phyloP scores from a whole-genome alignment of 53 echinoderm and acorn worm genomes.

The Echinarachnius parma region DNA sequence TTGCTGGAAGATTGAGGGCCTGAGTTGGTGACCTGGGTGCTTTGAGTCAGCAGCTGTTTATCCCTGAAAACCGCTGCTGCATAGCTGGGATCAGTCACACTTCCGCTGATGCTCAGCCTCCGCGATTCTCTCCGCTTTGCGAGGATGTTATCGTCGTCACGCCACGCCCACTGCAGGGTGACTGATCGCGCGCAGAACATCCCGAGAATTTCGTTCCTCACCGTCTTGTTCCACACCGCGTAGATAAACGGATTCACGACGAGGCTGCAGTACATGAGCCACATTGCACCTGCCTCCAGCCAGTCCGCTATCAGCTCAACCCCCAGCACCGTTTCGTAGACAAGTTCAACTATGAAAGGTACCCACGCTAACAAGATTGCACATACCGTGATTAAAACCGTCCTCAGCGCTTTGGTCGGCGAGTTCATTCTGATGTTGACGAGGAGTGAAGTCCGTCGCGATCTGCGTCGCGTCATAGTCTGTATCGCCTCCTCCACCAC shows the following conservation, averaged over 20 bases:
- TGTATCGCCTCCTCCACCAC: conserved; percentile 42
- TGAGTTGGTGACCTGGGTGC: conserved; percentile 40
- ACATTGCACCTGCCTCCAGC: conserved; percentile 48
- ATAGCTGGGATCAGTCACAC: conserved; percentile 60
- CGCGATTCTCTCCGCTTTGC: conserved; percentile 54
- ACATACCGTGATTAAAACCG: conserved; percentile 68
- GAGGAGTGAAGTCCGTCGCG: conserved; percentile 79
- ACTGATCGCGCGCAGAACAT: conserved; percentile 67
- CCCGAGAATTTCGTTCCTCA: conserved; percentile 66
- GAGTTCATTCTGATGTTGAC: conserved; percentile 95
- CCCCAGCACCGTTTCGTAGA: conserved; percentile 66
- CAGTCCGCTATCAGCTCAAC: conserved; percentile 37
- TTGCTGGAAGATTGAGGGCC: conserved; percentile 62
- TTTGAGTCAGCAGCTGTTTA: conserved; percentile 13
- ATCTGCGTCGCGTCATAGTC: conserved; percentile 49
- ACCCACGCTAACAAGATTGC: conserved; percentile 60
- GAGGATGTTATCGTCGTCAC: conserved; percentile 54
- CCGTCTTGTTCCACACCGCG: conserved; percentile 87
- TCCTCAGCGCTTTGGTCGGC: conserved; percentile 84
- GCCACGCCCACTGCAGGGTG: conserved; percentile 44
- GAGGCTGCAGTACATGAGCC: conserved; percentile 59
- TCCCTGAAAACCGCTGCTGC: conserved; percentile 2
- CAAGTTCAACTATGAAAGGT: conserved; percentile 62
- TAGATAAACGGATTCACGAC: conserved; percentile 75
- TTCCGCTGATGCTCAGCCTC: conserved; percentile 76